A percentile compares a stretch with the other conserved stretches of the same genome.
Conservation (phyloP, 2,797 vertebrate genomes). For the Argya squamiceps region DNA sequence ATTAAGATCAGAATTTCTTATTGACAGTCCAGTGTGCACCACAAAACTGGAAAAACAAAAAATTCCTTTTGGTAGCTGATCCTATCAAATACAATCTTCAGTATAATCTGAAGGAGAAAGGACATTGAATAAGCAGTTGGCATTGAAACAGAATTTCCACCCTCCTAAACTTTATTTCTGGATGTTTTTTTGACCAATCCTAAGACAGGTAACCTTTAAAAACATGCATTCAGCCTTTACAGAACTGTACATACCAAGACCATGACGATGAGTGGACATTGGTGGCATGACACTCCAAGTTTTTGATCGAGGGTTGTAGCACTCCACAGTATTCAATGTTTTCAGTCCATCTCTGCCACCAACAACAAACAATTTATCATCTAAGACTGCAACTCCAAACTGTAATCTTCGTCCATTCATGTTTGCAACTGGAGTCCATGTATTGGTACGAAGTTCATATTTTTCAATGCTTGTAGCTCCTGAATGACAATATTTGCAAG, state of each 20-base stretch:
- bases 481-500: constrained; percentile 62
- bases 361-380: constrained; percentile 94
- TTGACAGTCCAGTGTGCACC: background rate
- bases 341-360: constrained; percentile 96
- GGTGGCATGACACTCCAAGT: constrained; percentile 97
- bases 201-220: background rate
- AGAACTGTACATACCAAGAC: constrained; percentile 84
- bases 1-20: background rate
- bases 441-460: constrained; percentile 92
- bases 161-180: background rate
- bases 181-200: background rate
- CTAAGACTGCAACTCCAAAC: constrained; percentile 93
- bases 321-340: constrained; percentile 96
- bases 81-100: background rate
- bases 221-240: background rate
- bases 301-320: constrained; percentile 95
- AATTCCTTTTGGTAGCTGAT: background rate
- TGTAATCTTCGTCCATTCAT: constrained; percentile 95
- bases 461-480: constrained; percentile 98
- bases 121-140: background rate
- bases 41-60: background rate
- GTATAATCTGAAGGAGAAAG: background rate
- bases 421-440: constrained; percentile 93
- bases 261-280: constrained; percentile 97
- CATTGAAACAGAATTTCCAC: background rate